Evolutionary conservation across 2,888 invertebrate genomes (phyloP).

Genomic region (Heliconius aoede): DNA sequence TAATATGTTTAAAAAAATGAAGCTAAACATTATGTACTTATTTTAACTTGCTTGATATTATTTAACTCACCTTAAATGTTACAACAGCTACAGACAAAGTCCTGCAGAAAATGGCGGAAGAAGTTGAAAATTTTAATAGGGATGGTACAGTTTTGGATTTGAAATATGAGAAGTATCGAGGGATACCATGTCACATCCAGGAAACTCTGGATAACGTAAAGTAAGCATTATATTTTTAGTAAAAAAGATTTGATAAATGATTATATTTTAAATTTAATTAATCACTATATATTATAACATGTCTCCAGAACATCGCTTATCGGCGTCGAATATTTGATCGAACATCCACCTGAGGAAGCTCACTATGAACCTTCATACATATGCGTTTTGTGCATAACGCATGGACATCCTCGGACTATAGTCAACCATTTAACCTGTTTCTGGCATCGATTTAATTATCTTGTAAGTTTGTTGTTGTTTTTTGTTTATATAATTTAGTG

Average conservation of each 20-base stretch:
- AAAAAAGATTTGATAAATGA: too few relatives aligned
- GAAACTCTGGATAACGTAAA: slow-evolving; percentile 65
- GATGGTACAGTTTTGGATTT: slow-evolving; percentile 54
- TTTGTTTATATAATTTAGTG: not conserved
- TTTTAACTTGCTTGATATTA: not conserved
- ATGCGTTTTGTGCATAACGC: slow-evolving; percentile 91
- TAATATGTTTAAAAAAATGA: slow-evolving; percentile 33
- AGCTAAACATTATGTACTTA: not conserved
- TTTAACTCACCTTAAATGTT: slow-evolving; percentile 30
- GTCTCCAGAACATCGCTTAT: slow-evolving; percentile 78
- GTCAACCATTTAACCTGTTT: slow-evolving; percentile 91
- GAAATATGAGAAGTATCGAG: slow-evolving; percentile 59
- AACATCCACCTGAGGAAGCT: slow-evolving; percentile 86
- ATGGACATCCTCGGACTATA: slow-evolving; percentile 90
- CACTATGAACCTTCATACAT: slow-evolving; percentile 89
- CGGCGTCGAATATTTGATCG: slow-evolving; percentile 92
- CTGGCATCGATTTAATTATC: slow-evolving; percentile 89
- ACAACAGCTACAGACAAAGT: slow-evolving; percentile 57
- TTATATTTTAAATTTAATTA: too few relatives aligned
- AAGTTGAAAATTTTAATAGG: slow-evolving; percentile 58
- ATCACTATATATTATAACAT: not conserved
- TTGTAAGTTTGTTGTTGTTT: slow-evolving; percentile 75
- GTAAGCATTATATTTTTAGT: slow-evolving; percentile 58
- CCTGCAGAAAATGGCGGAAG: slow-evolving; percentile 65
- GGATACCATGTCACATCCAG: slow-evolving; percentile 67